A percentile compares a stretch with the other conserved stretches of the same genome.
These are phyloP conservation scores for Myotis myotis DNA, from an alignment of 2,797 vertebrate genomes.

Conservation along the genomic window DNA sequence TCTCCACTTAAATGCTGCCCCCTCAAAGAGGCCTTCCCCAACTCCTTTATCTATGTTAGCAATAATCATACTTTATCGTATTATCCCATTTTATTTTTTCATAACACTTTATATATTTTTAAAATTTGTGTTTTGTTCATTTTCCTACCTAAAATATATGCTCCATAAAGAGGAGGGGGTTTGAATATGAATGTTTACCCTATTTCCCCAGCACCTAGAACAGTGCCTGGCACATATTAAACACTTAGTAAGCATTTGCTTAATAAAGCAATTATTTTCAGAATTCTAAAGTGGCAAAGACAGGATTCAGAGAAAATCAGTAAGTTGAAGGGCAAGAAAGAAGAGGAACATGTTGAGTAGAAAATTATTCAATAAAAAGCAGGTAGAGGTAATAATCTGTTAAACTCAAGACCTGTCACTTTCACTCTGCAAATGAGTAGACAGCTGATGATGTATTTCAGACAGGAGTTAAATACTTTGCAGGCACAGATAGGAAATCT, in stretches of 20 bases:
- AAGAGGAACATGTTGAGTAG: not conserved
- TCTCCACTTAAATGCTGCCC: not conserved
- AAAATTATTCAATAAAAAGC: slow-evolving; percentile 27
- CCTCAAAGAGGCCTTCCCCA: not conserved
- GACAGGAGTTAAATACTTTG: not conserved
- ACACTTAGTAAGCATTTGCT: not conserved
- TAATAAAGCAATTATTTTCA: not conserved
- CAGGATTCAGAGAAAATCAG: not conserved
- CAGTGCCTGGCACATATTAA: slow-evolving; percentile 30
- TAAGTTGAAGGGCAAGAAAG: slow-evolving; percentile 32
- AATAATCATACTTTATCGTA: not conserved
- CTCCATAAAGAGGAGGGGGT: not conserved
- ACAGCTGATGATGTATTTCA: not conserved
- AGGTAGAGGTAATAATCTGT: not conserved
- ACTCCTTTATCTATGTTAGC: not conserved
- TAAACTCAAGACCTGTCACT: not conserved
- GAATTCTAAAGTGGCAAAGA: slow-evolving; percentile 59
- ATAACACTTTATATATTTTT: not conserved
- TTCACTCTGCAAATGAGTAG: not conserved
- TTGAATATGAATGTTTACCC: not conserved
- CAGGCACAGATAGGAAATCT: not conserved
- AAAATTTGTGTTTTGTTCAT: not conserved
- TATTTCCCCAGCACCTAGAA: slow-evolving; percentile 4
- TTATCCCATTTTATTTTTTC: not conserved
- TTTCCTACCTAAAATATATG: not conserved